Base-by-base conservation (phyloP, 2,888 invertebrate species). In the Lucinisca nassula region DNA sequence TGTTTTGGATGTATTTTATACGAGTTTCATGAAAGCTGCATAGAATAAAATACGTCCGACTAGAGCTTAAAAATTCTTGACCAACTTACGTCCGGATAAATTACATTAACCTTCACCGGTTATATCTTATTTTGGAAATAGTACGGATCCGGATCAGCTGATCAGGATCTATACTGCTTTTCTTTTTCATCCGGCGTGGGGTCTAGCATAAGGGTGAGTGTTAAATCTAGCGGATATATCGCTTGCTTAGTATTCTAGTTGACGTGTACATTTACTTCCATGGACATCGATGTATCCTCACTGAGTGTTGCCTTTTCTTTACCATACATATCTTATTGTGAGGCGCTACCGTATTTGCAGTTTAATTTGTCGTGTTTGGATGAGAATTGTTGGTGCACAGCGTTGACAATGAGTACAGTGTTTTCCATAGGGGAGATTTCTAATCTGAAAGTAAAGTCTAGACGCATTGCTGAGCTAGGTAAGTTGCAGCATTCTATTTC, bases 371-470 rank as follows among this genome's bases (percentile, higher is more conserved):
- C 55, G 8, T 55, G 55, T 45, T 8, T 21, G 32, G 61, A 61
- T 30, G 21, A 30, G 2, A 61, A 1, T 35, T 35, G 67, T 4
- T 67, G 35, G 30, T 67, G 30, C 35, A n/a, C 10, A 27, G 1
- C 17, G n/a, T 32, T 21, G 17, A 67, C 32, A 6, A 67, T 67
- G 67, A 67, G 67, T 37, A 51, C 49, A 0, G 70, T 79, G 70
- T 79, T 79, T 51, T 79, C 79, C n/a, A 79, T 79, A 0, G 79
- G 79, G 0, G 79, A 79, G 24, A 79, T 79, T 32, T 79, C 79
- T 21, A 79, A 79, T 32, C 72, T 79, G 30, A 79, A 79, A n/a
- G 79, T 79, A 10, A 70, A 49, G 49, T 58, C 81, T n/a, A 81
- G 58, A 40, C 58, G 74, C n/a, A 58, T 75, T 17, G 21, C 51